Base-by-base conservation (phyloP, 2,888 invertebrate genomes). In the Entomobrya proxima region DNA sequence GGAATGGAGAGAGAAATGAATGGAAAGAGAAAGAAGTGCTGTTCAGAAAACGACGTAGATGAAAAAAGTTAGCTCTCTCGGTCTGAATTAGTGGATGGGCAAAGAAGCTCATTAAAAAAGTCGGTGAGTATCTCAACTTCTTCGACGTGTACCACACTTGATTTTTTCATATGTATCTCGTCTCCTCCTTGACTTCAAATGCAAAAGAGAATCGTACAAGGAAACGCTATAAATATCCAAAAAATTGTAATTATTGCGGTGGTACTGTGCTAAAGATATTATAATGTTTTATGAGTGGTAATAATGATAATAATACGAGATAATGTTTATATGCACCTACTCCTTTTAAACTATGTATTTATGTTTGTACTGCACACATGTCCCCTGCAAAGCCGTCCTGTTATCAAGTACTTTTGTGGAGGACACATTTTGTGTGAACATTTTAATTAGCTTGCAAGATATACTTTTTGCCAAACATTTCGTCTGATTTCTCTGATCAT, bases 211-310 rank as follows among this genome's bases (percentile, higher is more conserved):
- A n/a, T n/a, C n/a, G n/a, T n/a, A n/a, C 13, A 72, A 50, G 21
- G 24, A 55, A 52, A 47, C 32, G 75, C 75, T 75, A 75, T 75
- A 75, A 75, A 75, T 75, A 75, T 75, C 75, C 55, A 55, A 75
- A 75, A 75, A 75, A 75, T 55, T 75, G 75, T 75, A 75, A 75
- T 75, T 75, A 75, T 55, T 55, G 35, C 37, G 35, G 35, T 52
- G 24, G 35, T 18, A n/a, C n/a, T n/a, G n/a, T n/a, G 52, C 11
- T 55, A 21, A 35, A 52, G 75, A 75, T 52, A 72, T 55, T 75
- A 75, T 55, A 75, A 55, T 75, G 75, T 55, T 75, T 75, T 75
- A 75, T 75, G 75, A 75, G 75, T 24, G 55, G 75, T 55, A 75
- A 75, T 75, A 75, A 75, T 75, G 75, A 75, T 75, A 55, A 55